A percentile compares a stretch with the other conserved stretches of the same genome.
These are phyloP conservation scores for Peromyscus californicus DNA, from an alignment of 2,113 vertebrate genomes.

Conservation along the genomic window DNA sequence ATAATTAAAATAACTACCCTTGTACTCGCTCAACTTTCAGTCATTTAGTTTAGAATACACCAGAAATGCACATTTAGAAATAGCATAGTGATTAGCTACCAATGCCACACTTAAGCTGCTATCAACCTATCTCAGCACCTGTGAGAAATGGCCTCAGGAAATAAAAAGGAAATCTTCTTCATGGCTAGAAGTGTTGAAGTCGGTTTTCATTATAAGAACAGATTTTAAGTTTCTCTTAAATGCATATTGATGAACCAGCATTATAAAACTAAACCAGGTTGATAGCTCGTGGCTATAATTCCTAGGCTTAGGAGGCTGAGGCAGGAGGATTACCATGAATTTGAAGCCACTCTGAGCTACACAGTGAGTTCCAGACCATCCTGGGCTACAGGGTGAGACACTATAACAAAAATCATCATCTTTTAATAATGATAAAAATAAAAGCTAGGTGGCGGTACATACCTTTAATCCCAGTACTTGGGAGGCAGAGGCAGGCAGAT, in stretches of 20 bases:
- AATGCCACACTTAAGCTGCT: background rate
- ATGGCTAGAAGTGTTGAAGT: conserved; percentile 14
- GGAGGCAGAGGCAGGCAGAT: background rate
- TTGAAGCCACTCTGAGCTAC: background rate
- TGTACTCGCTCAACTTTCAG: background rate
- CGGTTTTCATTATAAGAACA: background rate
- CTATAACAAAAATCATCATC: background rate
- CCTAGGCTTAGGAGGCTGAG: background rate
- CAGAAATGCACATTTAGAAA: conserved; percentile 46
- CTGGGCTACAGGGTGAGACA: background rate
- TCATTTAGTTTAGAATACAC: background rate
- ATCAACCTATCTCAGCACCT: conserved; percentile 19
- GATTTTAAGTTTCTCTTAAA: conserved; percentile 56
- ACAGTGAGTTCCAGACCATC: background rate
- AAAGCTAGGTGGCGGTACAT: background rate
- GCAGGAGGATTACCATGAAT: background rate
- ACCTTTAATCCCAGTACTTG: background rate
- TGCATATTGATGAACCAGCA: background rate
- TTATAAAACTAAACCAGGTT: background rate
- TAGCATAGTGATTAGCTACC: conserved; percentile 1
- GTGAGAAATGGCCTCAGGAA: conserved; percentile 42
- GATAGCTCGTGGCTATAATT: background rate
- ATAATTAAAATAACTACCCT: background rate
- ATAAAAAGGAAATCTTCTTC: conserved; percentile 45
- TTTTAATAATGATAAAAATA: background rate